Evolutionary conservation across 2,888 invertebrate species (phyloP).

Genomic region (Helicoverpa assulta): DNA sequence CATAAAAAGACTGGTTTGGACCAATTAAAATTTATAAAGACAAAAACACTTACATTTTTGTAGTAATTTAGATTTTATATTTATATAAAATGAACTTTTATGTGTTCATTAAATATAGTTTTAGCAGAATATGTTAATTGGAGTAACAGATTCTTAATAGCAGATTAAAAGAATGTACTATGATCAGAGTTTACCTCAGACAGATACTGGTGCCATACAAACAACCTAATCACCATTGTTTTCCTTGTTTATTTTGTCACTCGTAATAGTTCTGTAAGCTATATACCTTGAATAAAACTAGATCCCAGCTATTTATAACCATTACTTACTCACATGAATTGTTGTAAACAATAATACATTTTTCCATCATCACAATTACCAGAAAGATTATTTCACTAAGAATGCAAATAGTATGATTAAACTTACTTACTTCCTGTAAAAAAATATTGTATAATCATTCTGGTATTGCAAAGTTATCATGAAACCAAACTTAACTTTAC

Average conservation of each 20-base stretch:
- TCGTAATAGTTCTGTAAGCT: constrained; percentile 1
- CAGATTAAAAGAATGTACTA: constrained; percentile 14
- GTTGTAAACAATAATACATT: constrained; percentile 6
- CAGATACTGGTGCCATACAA: constrained; percentile 60
- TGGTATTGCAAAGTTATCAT: background rate
- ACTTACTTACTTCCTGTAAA: background rate
- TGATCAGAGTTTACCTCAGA: constrained; percentile 46
- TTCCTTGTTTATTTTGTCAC: constrained; percentile 31
- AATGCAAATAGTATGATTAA: constrained; percentile 6
- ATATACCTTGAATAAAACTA: background rate
- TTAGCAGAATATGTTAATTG: constrained; percentile 17
- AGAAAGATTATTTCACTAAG: background rate
- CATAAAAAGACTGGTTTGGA: constrained; percentile 64
- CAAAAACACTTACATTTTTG: constrained; percentile 40
- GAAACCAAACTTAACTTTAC: background rate
- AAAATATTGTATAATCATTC: background rate
- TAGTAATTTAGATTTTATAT: constrained; percentile 41
- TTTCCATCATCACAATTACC: constrained; percentile 23
- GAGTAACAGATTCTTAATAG: constrained; percentile 12
- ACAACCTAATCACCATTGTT: constrained; percentile 32
- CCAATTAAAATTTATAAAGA: constrained; percentile 53
- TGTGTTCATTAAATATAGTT: constrained; percentile 47
- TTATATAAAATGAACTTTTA: constrained; percentile 38
- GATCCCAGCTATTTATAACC: constrained; percentile 5
- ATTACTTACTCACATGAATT: constrained; percentile 7